Evolutionary conservation across 2,888 invertebrate species (phyloP).

Genomic region (Pimpla rufipes): DNA sequence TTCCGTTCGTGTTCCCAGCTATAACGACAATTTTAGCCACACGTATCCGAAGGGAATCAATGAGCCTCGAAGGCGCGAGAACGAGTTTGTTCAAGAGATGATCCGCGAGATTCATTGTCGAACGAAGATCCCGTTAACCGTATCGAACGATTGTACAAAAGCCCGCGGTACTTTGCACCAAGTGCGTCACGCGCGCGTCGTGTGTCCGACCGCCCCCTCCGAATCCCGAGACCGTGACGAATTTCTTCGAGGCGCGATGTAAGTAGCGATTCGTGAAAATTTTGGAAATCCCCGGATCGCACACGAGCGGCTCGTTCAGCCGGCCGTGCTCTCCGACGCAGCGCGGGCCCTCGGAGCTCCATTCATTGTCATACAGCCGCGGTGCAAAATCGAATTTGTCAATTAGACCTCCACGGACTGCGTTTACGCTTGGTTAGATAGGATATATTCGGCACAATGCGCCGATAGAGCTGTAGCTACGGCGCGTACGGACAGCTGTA

Average conservation of each 20-base stretch:
- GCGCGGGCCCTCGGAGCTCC: constrained; percentile 20
- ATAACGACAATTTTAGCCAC: constrained; percentile 30
- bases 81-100: constrained; percentile 63
- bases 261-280: constrained; percentile 75
- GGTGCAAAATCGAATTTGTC: constrained; percentile 84
- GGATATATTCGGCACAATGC: constrained; percentile 74
- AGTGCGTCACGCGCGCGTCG: not conserved
- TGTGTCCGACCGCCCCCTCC: constrained; percentile 22
- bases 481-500: constrained; percentile 72
- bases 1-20: not conserved
- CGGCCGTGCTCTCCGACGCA: constrained; percentile 36
- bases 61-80: constrained; percentile 1
- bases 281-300: constrained; percentile 76
- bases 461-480: constrained; percentile 62
- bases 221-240: constrained; percentile 75
- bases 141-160: constrained; percentile 59
- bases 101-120: constrained; percentile 43
- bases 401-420: constrained; percentile 81
- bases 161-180: constrained; percentile 30
- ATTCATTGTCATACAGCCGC: constrained; percentile 62
- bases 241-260: constrained; percentile 67
- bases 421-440: constrained; percentile 84
- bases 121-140: constrained; percentile 55
- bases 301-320: constrained; percentile 48
- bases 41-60: constrained; percentile 34